Evolutionary conservation across 2,888 invertebrate genomes (phyloP).

Genomic region (Noctuana brunneofusca): DNA sequence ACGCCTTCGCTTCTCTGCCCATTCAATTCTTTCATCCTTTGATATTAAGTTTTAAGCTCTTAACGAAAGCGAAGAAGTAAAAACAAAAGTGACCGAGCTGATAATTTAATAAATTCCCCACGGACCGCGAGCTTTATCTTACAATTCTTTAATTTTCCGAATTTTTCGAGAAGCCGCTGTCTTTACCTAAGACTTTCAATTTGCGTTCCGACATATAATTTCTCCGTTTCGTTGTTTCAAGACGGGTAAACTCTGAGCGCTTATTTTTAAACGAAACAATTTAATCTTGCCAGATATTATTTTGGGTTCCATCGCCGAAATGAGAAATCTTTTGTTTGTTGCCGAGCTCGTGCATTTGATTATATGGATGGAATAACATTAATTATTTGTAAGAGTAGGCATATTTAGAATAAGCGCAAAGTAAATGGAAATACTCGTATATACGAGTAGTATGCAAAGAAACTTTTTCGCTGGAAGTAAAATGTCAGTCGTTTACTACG

Average conservation of each 20-base stretch:
- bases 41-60: conserved; percentile 18
- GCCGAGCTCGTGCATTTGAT: conserved; percentile 12
- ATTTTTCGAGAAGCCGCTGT: conserved; percentile 44
- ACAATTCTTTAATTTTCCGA: conserved; percentile 51
- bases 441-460: neutral
- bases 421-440: neutral
- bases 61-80: conserved; percentile 23
- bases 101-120: conserved; percentile 38
- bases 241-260: conserved; percentile 43
- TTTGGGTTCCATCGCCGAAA: conserved; percentile 34
- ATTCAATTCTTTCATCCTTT: conserved; percentile 50
- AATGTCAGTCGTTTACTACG: neutral
- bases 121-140: conserved; percentile 37
- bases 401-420: neutral
- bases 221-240: conserved; percentile 46
- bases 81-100: conserved; percentile 36
- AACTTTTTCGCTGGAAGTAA: neutral
- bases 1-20: conserved; percentile 50
- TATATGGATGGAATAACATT: conserved; percentile 10
- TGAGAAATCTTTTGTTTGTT: conserved; percentile 28
- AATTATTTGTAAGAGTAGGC: conserved; percentile 5
- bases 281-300: conserved; percentile 40
- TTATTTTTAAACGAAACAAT: conserved; percentile 45
- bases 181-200: conserved; percentile 52
- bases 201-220: conserved; percentile 51